Conservation (phyloP, 2,797 vertebrate genomes). For the Gambusia yucatana region DNA sequence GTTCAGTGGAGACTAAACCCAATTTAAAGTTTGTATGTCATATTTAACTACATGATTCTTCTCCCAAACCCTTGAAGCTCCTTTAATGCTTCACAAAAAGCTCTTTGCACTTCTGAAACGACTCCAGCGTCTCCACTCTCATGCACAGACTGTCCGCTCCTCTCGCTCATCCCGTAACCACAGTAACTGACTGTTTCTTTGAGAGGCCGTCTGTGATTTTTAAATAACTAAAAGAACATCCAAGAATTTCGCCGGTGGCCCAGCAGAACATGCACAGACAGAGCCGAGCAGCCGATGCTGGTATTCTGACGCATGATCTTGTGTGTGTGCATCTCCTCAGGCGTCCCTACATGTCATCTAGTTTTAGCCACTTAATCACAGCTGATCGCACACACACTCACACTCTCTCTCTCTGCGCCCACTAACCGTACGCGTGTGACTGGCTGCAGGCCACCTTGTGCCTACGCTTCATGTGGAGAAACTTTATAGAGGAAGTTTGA, state of each 20-base stretch:
- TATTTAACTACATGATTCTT: constrained; percentile 5
- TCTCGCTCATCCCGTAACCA: constrained; percentile 63
- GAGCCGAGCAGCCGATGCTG: constrained; percentile 20
- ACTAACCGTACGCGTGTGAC: constrained; percentile 52
- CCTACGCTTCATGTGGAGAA: constrained; percentile 45
- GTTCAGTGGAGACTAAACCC: not conserved
- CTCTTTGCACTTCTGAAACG: constrained; percentile 20
- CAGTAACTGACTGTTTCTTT: constrained; percentile 53
- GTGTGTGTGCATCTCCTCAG: constrained; percentile 35
- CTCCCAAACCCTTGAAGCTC: constrained; percentile 8
- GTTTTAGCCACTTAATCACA: constrained; percentile 66
- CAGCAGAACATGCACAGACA: constrained; percentile 37
- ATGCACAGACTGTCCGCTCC: constrained; percentile 26
- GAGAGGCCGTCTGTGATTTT: constrained; percentile 35
- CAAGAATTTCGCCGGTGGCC: constrained; percentile 39
- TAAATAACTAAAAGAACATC: constrained; percentile 32
- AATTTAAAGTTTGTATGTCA: not conserved
- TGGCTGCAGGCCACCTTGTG: constrained; percentile 55
- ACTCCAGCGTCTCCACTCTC: constrained; percentile 24
- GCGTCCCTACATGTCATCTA: constrained; percentile 48
- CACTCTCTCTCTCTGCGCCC: constrained; percentile 39
- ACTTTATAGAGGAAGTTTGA: constrained; percentile 57
- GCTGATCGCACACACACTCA: constrained; percentile 37
- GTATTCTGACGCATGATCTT: constrained; percentile 50
- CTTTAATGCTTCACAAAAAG: constrained; percentile 11